These are phyloP conservation scores for Volucella zonaria DNA, from an alignment of 2,888 invertebrate genomes.

Conservation along the genomic window DNA sequence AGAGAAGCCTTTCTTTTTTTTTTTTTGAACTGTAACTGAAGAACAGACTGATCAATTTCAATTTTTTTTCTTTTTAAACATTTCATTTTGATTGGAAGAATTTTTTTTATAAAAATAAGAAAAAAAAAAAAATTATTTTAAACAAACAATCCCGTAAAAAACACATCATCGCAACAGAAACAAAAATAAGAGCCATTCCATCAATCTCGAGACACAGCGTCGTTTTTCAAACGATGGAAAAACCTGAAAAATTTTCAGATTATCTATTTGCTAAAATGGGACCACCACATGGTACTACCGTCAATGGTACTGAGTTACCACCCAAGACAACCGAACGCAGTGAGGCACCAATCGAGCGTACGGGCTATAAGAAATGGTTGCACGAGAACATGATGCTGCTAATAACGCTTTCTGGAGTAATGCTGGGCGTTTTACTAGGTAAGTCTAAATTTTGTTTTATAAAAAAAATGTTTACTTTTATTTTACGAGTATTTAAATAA, in stretches of 20 bases:
- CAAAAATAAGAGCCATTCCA: constrained; percentile 42
- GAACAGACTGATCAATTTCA: not conserved
- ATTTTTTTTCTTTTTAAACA: not conserved
- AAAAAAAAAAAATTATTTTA: constrained; percentile 11
- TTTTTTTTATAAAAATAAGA: not conserved
- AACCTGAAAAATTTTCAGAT: constrained; percentile 88
- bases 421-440: constrained; percentile 90
- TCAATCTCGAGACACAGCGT: constrained; percentile 46
- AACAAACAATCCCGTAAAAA: constrained; percentile 1
- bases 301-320: constrained; percentile 82
- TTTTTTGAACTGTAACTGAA: not conserved
- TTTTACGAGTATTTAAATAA: not conserved
- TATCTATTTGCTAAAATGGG: constrained; percentile 92
- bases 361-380: constrained; percentile 87
- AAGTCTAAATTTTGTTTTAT: constrained; percentile 77
- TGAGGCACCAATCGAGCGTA: constrained; percentile 86
- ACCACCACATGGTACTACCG: constrained; percentile 84
- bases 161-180: constrained; percentile 53
- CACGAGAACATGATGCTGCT: constrained; percentile 90
- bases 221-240: constrained; percentile 84
- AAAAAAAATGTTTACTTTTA: not conserved
- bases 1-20: constrained; percentile 2
- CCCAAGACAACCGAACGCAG: constrained; percentile 86
- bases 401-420: constrained; percentile 90
- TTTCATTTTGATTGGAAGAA: constrained; percentile 8